Evolutionary conservation across 2,113 vertebrate genomes (phyloP).

Genomic region (Cyanoderma ruficeps): DNA sequence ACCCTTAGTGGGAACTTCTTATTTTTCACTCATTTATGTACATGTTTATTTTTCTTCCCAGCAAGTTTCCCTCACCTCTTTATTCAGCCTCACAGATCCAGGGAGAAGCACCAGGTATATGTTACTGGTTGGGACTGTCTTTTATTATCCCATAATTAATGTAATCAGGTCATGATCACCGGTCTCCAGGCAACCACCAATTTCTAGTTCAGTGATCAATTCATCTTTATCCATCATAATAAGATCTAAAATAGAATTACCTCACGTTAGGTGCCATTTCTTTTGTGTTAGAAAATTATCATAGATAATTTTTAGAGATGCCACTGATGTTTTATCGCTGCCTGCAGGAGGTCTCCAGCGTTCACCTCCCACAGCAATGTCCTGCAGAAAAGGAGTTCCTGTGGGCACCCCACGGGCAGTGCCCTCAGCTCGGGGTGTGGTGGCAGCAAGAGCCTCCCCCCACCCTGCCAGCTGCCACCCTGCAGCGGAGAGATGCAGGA

Average conservation of each 20-base stretch:
- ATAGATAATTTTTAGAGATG: slow-evolving; percentile 31
- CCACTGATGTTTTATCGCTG: slow-evolving; percentile 43
- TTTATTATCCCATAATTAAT: slow-evolving; percentile 70
- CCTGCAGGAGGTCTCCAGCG: slow-evolving; percentile 25
- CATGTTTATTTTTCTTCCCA: neutral
- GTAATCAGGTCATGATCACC: slow-evolving; percentile 68
- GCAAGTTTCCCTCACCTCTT: neutral
- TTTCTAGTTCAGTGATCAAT: slow-evolving; percentile 72
- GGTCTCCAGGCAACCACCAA: slow-evolving; percentile 66
- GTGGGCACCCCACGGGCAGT: neutral
- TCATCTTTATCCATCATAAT: slow-evolving; percentile 68
- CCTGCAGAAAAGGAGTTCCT: neutral
- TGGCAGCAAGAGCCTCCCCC: neutral
- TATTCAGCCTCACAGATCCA: neutral
- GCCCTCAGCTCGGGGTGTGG: accelerated
- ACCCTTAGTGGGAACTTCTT: neutral
- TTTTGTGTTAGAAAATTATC: slow-evolving; percentile 39
- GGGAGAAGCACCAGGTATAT: slow-evolving; percentile 42
- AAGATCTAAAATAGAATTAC: slow-evolving; percentile 61
- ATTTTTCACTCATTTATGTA: neutral
- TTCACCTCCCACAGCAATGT: neutral
- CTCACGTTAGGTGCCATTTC: slow-evolving; percentile 22
- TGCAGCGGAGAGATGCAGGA: neutral
- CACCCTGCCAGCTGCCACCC: neutral
- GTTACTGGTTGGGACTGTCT: slow-evolving; percentile 50